Evolutionary conservation across 1,140 invertebrate species (phyloP).

Genomic region (Drosophila mauritiana): DNA sequence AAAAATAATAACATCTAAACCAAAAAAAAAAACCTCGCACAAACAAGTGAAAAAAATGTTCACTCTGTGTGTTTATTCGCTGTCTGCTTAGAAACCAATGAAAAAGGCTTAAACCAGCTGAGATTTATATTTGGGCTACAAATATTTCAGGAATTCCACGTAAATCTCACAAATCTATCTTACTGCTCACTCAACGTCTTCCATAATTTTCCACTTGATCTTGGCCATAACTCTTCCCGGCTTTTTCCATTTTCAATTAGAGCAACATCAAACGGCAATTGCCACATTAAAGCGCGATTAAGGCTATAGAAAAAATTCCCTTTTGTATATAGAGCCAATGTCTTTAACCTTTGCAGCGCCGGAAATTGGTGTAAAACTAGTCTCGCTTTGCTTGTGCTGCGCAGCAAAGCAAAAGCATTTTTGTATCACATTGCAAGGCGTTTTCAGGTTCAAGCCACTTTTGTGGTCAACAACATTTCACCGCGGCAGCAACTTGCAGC

Average conservation of each 20-base stretch:
- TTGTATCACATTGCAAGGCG: constrained; percentile 73
- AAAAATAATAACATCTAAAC: constrained; percentile 30
- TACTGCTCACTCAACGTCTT: constrained; percentile 18
- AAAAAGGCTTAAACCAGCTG: constrained; percentile 23
- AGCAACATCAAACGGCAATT: constrained; percentile 67
- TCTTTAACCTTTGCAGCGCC: constrained; percentile 74
- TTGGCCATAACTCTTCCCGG: constrained; percentile 46
- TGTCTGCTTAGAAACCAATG: constrained; percentile 31
- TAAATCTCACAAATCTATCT: constrained; percentile 17
- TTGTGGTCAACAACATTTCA: constrained; percentile 63
- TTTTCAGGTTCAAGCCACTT: constrained; percentile 72
- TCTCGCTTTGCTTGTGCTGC: constrained; percentile 62
- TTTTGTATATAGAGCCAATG: constrained; percentile 42
- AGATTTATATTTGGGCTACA: constrained; percentile 27
- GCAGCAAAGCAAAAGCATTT: constrained; percentile 57
- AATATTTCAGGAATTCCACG: constrained; percentile 32
- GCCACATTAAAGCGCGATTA: constrained; percentile 76
- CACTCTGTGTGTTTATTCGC: constrained; percentile 34
- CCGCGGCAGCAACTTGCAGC: constrained; percentile 24
- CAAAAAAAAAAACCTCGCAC: constrained; percentile 38
- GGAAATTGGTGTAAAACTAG: constrained; percentile 80
- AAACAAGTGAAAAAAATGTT: constrained; percentile 57
- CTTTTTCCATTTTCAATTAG: constrained; percentile 75
- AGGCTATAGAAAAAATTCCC: constrained; percentile 66
- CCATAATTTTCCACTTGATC: constrained; percentile 44